Percentiles rank a stretch among this genome's conserved stretches.
These are phyloP conservation scores for Samia ricini DNA, from an alignment of 1,140 invertebrate genomes.

Conservation along the genomic window DNA sequence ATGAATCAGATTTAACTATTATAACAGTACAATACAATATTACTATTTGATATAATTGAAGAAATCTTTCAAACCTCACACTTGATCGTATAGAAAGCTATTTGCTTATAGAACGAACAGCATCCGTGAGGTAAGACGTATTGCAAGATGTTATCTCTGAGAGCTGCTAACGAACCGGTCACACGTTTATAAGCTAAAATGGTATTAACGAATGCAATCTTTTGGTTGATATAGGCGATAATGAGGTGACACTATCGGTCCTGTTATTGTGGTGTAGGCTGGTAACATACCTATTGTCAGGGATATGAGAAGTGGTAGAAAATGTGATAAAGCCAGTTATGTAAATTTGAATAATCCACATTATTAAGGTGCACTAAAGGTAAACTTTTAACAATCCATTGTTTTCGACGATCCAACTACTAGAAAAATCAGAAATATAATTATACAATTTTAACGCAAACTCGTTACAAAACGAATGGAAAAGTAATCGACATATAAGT, in stretches of 20 bases:
- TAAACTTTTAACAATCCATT: neutral
- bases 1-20: too few species aligned
- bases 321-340: slow-evolving; percentile 1
- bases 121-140: slow-evolving; percentile 19
- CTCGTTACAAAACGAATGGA: too few species aligned
- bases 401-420: neutral
- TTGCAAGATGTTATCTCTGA: slow-evolving; percentile 22
- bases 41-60: too few species aligned
- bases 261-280: neutral
- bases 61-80: too few species aligned
- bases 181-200: slow-evolving; percentile 22
- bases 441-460: too few species aligned
- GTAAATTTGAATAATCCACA: neutral
- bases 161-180: slow-evolving; percentile 26
- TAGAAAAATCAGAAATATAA: neutral
- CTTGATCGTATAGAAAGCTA: too few species aligned
- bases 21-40: too few species aligned
- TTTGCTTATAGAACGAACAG: neutral
- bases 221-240: slow-evolving; percentile 23
- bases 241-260: slow-evolving; percentile 12
- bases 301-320: neutral
- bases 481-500: too few species aligned
- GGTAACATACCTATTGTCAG: neutral
- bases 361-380: neutral
- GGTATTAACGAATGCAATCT: slow-evolving; percentile 24